Base-by-base conservation (phyloP, 2,888 invertebrate genomes). In the Morpho achilles region DNA sequence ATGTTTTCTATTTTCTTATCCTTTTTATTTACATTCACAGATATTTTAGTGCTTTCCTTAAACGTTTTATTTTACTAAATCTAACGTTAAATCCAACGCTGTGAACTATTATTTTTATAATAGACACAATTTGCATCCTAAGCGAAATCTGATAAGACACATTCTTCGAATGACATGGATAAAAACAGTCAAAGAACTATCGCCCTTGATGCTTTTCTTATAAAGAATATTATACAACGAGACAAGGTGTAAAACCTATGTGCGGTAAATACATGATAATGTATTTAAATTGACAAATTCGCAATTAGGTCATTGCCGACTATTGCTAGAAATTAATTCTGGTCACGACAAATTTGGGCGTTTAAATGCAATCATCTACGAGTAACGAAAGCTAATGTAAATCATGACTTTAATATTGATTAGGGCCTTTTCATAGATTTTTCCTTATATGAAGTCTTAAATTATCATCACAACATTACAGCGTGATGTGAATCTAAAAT, bases 241-340 rank as follows among this genome's bases (percentile, higher is more conserved):
- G 32, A 3, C 2, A 32, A 32, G 32, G 32, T 32, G 16, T 16
- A 16, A 16, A 32, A 32, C 32, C 32, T 45, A 32, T 9, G 7
- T 32, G 40, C 40, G 8, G 10, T 39, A 52, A n/a, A 50, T 3
- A 16, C 8, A 8, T n/a, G 16, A 42, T 53, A 58, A 58, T 49
- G 58, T 22, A 51, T 46, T 55, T 43, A 51, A 59, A 59, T 53
- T 46, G 45, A 46, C 39, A 45, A 50, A 43, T 50, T 60, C 41
- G 50, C 53, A 58, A 54, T 50, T 53, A 50, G 53, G 50, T 53
- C 53, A 58, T 50, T 58, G 53, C 46, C 53, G 53, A 47, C 40
- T 53, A 16, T 50, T 45, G 39, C 40, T 58, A 9, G 23, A 50
- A 43, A 50, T 53, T 58, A 50, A 58, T 58, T 58, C 53, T 41